Evolutionary conservation across 2,888 invertebrate species (phyloP).

Genomic region (Aphodius granarius): DNA sequence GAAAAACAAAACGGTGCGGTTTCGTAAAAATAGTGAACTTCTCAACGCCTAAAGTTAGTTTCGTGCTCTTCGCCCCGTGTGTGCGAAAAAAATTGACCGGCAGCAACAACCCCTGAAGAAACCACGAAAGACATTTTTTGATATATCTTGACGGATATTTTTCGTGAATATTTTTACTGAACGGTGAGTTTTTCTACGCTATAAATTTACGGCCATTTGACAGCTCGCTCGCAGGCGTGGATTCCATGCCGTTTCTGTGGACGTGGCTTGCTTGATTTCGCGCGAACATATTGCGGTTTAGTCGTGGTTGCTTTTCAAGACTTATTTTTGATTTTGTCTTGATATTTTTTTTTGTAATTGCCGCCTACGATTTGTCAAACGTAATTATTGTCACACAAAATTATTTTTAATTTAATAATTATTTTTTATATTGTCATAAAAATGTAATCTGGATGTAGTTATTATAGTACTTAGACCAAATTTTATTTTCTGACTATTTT

Average conservation of each 20-base stretch:
- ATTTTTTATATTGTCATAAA: too few species aligned
- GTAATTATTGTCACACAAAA: too few species aligned
- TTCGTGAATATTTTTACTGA: background rate
- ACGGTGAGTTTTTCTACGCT: background rate
- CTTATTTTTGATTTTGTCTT: too few species aligned
- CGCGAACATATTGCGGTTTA: background rate
- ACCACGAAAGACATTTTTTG: background rate
- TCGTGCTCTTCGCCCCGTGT: background rate
- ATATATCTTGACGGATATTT: background rate
- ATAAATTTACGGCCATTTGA: background rate
- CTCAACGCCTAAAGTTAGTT: background rate
- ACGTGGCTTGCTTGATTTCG: background rate
- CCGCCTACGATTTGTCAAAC: too few species aligned
- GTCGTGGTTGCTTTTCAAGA: background rate
- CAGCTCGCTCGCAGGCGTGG: background rate
- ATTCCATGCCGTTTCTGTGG: background rate
- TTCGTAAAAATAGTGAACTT: background rate
- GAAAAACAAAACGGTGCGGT: background rate
- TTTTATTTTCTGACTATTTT: too few species aligned
- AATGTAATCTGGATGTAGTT: too few species aligned
- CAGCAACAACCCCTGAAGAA: background rate
- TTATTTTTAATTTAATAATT: too few species aligned
- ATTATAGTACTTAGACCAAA: too few species aligned
- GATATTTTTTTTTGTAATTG: too few species aligned
- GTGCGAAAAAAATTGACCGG: background rate